phyloP scores from a whole-genome alignment of 2,888 invertebrate species.

The Amblyteles armatorius region DNA sequence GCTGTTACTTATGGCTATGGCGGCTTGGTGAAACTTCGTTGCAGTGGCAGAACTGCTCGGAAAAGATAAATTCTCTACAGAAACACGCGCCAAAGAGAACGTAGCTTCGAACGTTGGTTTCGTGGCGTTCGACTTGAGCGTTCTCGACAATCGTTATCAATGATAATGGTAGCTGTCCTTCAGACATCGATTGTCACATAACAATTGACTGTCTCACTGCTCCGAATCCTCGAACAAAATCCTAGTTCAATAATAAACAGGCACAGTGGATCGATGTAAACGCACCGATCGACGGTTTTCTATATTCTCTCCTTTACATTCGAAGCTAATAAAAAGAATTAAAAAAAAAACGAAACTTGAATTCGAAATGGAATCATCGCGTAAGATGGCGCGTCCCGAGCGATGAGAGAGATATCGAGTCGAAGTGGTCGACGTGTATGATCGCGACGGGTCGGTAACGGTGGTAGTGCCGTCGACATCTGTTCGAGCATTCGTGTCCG shows the following conservation, averaged over 20 bases:
- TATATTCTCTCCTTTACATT: neutral
- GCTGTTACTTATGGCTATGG: conserved; percentile 6
- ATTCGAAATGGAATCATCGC: neutral
- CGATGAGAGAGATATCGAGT: conserved; percentile 41
- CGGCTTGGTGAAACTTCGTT: conserved; percentile 7
- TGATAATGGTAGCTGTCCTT: no score
- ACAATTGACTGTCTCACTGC: no score
- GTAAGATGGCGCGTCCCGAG: conserved; percentile 58
- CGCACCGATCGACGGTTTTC: neutral
- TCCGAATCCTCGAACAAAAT: no score
- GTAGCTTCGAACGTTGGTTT: neutral
- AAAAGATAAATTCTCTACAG: neutral
- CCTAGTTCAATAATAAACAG: no score
- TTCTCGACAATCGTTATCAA: neutral
- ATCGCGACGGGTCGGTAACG: conserved; percentile 55
- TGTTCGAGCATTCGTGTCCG: conserved; percentile 5
- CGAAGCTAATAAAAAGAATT: neutral
- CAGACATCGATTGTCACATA: no score
- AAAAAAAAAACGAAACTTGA: neutral
- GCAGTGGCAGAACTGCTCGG: neutral
- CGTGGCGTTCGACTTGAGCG: neutral
- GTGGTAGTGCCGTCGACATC: neutral
- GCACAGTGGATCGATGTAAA: no score
- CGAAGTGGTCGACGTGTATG: conserved; percentile 63
- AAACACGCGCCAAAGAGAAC: neutral